Conservation (phyloP, 2,797 vertebrate genomes). For the Staurois parvus region DNA sequence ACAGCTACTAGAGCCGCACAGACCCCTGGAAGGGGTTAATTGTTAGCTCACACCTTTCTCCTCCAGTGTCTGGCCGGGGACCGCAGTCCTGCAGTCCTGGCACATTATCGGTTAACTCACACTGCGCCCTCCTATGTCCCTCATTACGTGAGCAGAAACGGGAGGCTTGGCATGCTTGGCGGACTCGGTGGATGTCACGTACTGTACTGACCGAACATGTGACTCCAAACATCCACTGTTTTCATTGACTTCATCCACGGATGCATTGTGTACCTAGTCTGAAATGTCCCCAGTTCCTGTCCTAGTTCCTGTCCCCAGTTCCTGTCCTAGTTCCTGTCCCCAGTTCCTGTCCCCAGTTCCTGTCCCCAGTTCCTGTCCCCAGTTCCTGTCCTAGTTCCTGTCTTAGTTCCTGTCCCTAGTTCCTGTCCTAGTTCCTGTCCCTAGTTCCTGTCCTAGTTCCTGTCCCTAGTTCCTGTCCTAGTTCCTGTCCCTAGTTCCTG, state of each 20-base stretch:
- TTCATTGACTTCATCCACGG: constrained; percentile 28
- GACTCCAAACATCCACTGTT: constrained; percentile 31
- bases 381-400: not conserved
- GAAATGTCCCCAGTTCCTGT: constrained; percentile 2
- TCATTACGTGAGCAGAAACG: not conserved
- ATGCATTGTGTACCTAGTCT: constrained; percentile 26
- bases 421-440: not conserved
- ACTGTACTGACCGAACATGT: constrained; percentile 29
- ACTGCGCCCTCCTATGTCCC: not conserved
- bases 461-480: not conserved
- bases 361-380: not conserved
- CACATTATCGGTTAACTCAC: constrained; percentile 1
- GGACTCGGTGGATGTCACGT: constrained; percentile 31
- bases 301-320: not conserved
- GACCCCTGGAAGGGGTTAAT: not conserved
- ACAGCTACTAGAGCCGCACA: too few species aligned
- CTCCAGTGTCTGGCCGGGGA: not conserved
- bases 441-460: not conserved
- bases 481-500: not conserved
- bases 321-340: not conserved
- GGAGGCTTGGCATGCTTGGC: constrained; percentile 18
- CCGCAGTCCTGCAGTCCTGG: not conserved
- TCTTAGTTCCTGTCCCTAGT: constrained; percentile 2
- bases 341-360: constrained; percentile 7
- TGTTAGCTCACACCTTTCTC: not conserved